A percentile compares a stretch with the other conserved stretches of the same genome.
These are phyloP conservation scores for Parus major DNA, from an alignment of 2,113 vertebrate genomes.

Conservation along the genomic window DNA sequence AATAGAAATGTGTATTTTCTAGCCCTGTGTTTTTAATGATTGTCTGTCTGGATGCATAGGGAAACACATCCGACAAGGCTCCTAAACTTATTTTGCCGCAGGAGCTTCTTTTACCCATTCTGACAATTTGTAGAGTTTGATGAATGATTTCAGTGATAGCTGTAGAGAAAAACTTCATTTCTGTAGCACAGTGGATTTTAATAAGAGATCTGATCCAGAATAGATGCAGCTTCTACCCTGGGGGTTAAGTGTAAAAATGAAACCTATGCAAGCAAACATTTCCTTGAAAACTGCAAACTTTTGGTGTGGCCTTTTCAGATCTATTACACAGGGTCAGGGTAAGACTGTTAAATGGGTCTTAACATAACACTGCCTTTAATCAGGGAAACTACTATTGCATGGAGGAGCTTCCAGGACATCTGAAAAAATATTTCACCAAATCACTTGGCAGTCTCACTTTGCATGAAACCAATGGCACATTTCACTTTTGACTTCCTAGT, in stretches of 20 bases:
- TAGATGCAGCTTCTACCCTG: neutral
- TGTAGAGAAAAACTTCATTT: neutral
- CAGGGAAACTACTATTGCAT: neutral
- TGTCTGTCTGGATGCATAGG: neutral
- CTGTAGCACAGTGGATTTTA: neutral
- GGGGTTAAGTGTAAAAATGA: neutral
- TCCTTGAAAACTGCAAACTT: neutral
- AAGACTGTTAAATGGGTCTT: neutral
- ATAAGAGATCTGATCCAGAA: neutral
- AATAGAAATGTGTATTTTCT: neutral
- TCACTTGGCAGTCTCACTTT: neutral
- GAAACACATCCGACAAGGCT: neutral
- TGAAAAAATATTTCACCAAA: neutral
- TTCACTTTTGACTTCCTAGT: neutral
- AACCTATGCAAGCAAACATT: neutral
- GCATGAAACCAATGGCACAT: neutral
- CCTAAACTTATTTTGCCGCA: accelerated
- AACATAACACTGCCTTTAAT: neutral
- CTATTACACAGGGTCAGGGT: neutral
- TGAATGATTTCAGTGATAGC: neutral
- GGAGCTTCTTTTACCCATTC: neutral
- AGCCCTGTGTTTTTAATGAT: neutral
- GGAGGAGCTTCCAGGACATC: neutral
- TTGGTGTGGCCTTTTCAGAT: neutral
- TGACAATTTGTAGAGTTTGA: neutral